Percentiles rank a stretch among this genome's conserved stretches.
phyloP scores from a whole-genome alignment of 2,888 invertebrate genomes.

The Tenthredo livida region DNA sequence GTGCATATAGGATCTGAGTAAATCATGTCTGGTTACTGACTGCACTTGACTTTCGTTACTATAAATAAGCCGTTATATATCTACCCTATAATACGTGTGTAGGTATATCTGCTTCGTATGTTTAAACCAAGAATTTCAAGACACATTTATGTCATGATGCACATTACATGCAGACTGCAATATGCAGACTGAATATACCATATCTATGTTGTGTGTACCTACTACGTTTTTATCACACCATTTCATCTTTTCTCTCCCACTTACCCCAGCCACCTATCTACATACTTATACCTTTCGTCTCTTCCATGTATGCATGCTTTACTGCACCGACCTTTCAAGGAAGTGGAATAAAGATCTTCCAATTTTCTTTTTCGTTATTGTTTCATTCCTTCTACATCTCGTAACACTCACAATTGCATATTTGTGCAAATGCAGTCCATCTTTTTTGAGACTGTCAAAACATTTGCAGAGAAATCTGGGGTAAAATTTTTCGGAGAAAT shows the following conservation, averaged over 20 bases:
- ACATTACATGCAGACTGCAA: not conserved
- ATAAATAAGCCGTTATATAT: slow-evolving; percentile 26
- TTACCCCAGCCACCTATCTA: not conserved
- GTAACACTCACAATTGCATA: not conserved
- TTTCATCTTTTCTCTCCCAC: slow-evolving; percentile 24
- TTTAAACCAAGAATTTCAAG: slow-evolving; percentile 23
- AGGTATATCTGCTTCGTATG: not conserved
- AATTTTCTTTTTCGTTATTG: not conserved
- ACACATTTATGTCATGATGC: slow-evolving; percentile 41
- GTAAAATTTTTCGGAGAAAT: not conserved
- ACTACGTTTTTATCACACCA: slow-evolving; percentile 30
- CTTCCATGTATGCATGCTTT: not conserved
- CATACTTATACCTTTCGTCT: slow-evolving; percentile 10
- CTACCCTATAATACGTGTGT: not conserved
- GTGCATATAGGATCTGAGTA: slow-evolving; percentile 37
- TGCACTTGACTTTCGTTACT: slow-evolving; percentile 51
- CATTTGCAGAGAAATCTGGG: not conserved
- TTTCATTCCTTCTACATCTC: not conserved
- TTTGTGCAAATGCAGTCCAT: not conserved
- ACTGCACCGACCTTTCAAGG: not conserved
- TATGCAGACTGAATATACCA: not conserved
- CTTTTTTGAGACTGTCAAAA: not conserved
- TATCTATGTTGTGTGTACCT: not conserved
- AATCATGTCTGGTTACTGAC: slow-evolving; percentile 48
- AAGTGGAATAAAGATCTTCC: not conserved